Base-by-base conservation (phyloP, 1,140 invertebrate species). In the Papilio dardanus region DNA sequence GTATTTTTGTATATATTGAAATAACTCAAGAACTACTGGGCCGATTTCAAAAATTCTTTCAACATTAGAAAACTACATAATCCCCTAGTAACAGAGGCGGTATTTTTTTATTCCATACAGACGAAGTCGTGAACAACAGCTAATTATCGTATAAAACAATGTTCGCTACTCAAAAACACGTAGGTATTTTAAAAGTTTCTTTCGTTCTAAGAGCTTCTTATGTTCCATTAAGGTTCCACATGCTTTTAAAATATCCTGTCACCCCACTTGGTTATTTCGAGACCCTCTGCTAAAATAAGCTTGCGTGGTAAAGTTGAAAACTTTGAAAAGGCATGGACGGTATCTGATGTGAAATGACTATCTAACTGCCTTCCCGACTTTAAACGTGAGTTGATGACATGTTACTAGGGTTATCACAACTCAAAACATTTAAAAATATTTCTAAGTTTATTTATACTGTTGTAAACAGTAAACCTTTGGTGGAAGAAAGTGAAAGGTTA, bases 361-460 rank as follows among this genome's bases (percentile, higher is more conserved):
- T 76, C 74, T 54, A 79, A 80, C 76, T 76, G 76, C 75, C 68
- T 75, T 71, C 28, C 42, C 76, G 76, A 77, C 81, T 74, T 79
- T 75, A 76, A 83, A 79, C 76, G 77, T 81, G 78, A 76, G 80
- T 80, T 77, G 78, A 76, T 75, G 80, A 77, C 77, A 74, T 75
- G 75, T 83, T 79, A 79, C 10, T 10, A 69, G 67, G 67, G 67
- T 16, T 69, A 35, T 14, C 67, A 69, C 1, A 14, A 19, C 7
- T 16, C 3, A 14, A 8, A 24, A 19, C 19, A 10, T 5, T 69
- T 42, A 28, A 24, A 16, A 5, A 16, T 30, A 30, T 1, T 58
- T 12, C 16, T n/a, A n/a, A 42, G 16, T 46, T 46, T 46, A 19
- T 16, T 46, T 46, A n/a, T n/a, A n/a, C n/a, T n/a, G n/a, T n/a